Percentiles rank a stretch among this genome's conserved stretches.
These are phyloP conservation scores for Antheraea mylitta DNA, from an alignment of 1,140 invertebrate genomes.

Conservation along the genomic window DNA sequence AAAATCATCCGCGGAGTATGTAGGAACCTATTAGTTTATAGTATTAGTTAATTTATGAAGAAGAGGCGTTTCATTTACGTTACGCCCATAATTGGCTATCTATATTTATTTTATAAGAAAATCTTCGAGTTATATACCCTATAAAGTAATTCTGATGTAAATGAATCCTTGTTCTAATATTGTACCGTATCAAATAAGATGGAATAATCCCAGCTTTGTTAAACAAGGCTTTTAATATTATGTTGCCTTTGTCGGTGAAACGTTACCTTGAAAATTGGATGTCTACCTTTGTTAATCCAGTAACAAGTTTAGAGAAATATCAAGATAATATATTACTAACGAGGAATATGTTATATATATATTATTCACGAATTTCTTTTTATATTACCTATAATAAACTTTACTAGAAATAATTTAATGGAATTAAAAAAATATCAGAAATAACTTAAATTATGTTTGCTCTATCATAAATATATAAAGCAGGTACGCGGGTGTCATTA, in stretches of 20 bases:
- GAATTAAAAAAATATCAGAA: too few species aligned
- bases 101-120: background rate
- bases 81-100: too few species aligned
- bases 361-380: background rate
- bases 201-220: slow-evolving; percentile 8
- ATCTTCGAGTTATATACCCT: background rate
- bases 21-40: too few species aligned
- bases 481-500: too few species aligned
- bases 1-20: too few species aligned
- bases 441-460: too few species aligned
- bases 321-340: background rate
- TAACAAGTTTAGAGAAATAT: background rate
- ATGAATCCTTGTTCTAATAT: background rate
- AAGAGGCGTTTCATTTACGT: too few species aligned
- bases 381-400: background rate
- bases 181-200: background rate
- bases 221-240: slow-evolving; percentile 18
- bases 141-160: background rate
- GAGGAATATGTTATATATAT: background rate
- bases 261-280: background rate
- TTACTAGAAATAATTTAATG: too few species aligned
- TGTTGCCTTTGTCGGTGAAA: slow-evolving; percentile 15
- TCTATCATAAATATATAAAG: too few species aligned
- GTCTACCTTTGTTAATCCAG: background rate
- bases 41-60: too few species aligned